phyloP scores from a whole-genome alignment of 2,888 invertebrate genomes.

The Oligia strigilis region DNA sequence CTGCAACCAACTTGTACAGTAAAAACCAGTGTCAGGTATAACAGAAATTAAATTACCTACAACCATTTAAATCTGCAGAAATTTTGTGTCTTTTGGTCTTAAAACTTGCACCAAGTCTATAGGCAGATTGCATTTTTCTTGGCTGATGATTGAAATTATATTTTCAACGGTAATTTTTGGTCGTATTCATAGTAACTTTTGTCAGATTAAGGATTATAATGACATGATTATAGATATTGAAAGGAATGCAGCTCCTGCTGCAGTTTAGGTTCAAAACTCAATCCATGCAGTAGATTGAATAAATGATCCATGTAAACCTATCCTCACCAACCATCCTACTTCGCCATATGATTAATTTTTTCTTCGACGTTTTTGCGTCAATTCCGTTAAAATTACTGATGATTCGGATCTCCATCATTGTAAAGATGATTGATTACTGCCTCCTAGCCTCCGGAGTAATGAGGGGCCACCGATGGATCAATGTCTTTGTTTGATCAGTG shows the following conservation, averaged over 20 bases:
- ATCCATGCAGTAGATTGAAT: neutral
- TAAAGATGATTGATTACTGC: conserved; percentile 63
- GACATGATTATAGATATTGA: neutral
- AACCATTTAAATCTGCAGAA: too few relatives aligned
- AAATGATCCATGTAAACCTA: conserved; percentile 60
- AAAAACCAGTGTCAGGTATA: neutral
- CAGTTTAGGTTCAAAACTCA: neutral
- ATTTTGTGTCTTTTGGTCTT: neutral
- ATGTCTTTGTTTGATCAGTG: conserved; percentile 58
- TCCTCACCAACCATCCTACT: conserved; percentile 12
- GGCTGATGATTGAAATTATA: too few relatives aligned
- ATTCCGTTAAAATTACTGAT: conserved; percentile 64
- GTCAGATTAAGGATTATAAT: too few relatives aligned
- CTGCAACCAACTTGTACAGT: neutral
- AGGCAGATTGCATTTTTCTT: too few relatives aligned
- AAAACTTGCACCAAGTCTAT: neutral
- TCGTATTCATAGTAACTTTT: too few relatives aligned
- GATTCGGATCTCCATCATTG: conserved; percentile 55
- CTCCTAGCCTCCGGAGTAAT: conserved; percentile 48
- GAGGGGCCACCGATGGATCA: conserved; percentile 44
- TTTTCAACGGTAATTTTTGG: too few relatives aligned
- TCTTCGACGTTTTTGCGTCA: conserved; percentile 64
- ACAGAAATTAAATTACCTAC: neutral
- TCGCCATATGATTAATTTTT: conserved; percentile 63
- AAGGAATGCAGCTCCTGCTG: neutral